Evolutionary conservation across 1,140 invertebrate species (phyloP).

Genomic region (Eciton burchellii): DNA sequence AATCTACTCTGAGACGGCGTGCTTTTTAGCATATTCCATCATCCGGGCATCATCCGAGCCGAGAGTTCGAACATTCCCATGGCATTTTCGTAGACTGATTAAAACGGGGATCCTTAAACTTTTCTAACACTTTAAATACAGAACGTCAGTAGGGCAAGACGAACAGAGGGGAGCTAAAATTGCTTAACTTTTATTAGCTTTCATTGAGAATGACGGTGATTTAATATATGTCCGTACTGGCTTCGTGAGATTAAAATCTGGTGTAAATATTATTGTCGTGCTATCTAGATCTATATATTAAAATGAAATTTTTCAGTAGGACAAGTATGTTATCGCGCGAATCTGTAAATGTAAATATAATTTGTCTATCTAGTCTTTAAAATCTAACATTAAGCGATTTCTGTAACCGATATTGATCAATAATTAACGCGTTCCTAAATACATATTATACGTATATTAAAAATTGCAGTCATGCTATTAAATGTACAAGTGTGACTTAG

Average conservation of each 20-base stretch:
- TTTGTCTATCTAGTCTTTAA: conserved; percentile 5
- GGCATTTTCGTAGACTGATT: conserved; percentile 14
- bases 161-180: conserved; percentile 9
- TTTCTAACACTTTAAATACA: background rate
- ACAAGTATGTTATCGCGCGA: too few species aligned
- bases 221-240: background rate
- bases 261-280: conserved; percentile 6
- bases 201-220: background rate
- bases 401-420: background rate
- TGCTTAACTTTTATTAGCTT: conserved; percentile 27
- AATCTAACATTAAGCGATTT: background rate
- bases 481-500: background rate
- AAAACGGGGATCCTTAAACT: conserved; percentile 19
- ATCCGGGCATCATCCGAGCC: background rate
- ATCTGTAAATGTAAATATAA: conserved; percentile 12
- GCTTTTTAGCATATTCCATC: conserved; percentile 33
- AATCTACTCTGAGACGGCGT: background rate
- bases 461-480: background rate
- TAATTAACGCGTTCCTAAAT: conserved; percentile 25
- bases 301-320: too few species aligned
- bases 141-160: background rate
- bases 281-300: too few species aligned
- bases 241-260: background rate
- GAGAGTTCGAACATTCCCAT: background rate
- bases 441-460: too few species aligned